Base-by-base conservation (phyloP, 1,140 invertebrate genomes). In the Linepithema humile region DNA sequence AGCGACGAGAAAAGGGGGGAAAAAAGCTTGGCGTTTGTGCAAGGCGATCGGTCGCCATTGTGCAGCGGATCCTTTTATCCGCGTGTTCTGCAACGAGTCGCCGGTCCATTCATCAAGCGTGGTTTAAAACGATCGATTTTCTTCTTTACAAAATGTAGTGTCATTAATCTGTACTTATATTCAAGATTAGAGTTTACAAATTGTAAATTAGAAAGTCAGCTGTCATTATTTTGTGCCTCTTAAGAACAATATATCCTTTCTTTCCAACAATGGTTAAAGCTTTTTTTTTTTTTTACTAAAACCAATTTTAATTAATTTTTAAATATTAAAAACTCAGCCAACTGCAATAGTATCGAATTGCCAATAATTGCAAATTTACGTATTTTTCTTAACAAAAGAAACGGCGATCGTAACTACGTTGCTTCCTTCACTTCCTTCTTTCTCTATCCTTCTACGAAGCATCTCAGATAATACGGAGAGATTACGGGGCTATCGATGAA, bases 31-130 rank as follows among this genome's bases (percentile, higher is more conserved):
- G 32, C 48, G 45, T 40, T 74, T 45, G 15, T 64, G 55, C 73
- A 60, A 60, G 35, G 7, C 43, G 38, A 75, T 55, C 15, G 23
- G 45, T 15, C 23, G 38, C 35, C 35, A 43, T 77, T 64, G 23
- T 62, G 23, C 12, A 38, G 17, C 1, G 69, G 23, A 64, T 75
- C 45, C 53, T 45, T 75, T 75, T 43, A 75, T 83, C 57, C 26
- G 26, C 59, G 50, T 69, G 23, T 67, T 15, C 64, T n/a, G n/a
- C 23, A 77, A 83, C 43, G 15, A 64, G 26, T 60, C 32, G 35
- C 20, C 6, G 17, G 2, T 4, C 23, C 12, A 53, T 69, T 78
- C 35, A 53, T 69, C 35, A 69, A n/a, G 40, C 5, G 45, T 5
- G 48, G 23, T 55, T 78, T 55, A 69, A 15, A n/a, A 23, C 23